Percentiles rank a stretch among this genome's conserved stretches.
Conservation (phyloP, 1,140 invertebrate genomes). For the Tachypleus tridentatus region DNA sequence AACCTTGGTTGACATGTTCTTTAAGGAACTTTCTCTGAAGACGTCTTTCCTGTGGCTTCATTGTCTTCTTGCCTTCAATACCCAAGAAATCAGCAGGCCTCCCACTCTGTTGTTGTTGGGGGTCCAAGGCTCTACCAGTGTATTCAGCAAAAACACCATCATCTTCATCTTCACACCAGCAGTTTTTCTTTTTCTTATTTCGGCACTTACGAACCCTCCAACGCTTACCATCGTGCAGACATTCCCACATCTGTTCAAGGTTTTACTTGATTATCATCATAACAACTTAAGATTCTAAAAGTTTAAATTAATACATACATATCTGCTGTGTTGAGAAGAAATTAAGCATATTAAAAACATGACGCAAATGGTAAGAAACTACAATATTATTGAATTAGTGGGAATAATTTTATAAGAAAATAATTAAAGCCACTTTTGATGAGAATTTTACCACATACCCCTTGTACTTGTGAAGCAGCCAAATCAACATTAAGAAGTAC, state of each 20-base stretch:
- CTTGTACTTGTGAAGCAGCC: background rate
- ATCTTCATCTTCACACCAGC: no score
- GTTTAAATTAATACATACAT: background rate
- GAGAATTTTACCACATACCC: background rate
- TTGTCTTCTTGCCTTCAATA: no score
- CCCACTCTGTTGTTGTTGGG: no score
- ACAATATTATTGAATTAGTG: no score
- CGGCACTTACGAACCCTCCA: constrained; percentile 78
- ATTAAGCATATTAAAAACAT: background rate
- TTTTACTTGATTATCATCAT: background rate
- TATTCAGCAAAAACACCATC: constrained; percentile 6
- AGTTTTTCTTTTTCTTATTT: constrained; percentile 8
- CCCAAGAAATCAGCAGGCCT: no score
- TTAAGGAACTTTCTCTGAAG: constrained; percentile 34
- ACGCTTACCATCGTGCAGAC: constrained; percentile 51
- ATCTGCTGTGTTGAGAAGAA: background rate
- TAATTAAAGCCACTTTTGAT: no score
- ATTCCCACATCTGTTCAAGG: constrained; percentile 60
- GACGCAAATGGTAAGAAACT: no score
- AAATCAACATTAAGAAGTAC: constrained; percentile 22
- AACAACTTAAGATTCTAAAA: background rate
- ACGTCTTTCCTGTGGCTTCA: constrained; percentile 27
- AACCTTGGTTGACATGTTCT: constrained; percentile 27
- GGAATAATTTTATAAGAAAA: no score
- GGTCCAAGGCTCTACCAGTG: constrained; percentile 13